Conservation (phyloP, 2,888 invertebrate genomes). For the Apamea epomidion region DNA sequence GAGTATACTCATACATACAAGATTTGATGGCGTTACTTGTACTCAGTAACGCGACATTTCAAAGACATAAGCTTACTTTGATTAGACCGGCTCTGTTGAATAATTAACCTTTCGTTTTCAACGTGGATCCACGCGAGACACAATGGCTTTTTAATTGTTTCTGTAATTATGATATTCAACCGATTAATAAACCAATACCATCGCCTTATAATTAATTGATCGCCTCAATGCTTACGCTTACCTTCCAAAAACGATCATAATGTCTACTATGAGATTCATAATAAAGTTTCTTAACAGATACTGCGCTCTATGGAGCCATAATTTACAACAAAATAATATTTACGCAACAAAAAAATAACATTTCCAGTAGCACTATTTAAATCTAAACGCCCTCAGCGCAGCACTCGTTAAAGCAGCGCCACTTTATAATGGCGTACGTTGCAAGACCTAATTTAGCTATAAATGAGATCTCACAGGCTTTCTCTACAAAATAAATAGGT, state of each 20-base stretch:
- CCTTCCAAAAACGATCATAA: not conserved
- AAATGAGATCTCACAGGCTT: conserved; percentile 61
- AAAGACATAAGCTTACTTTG: not conserved
- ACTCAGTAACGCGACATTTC: not conserved
- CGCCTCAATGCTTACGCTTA: too few species aligned
- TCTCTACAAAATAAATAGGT: conserved; percentile 1
- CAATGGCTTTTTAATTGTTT: too few species aligned
- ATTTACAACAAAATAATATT: conserved; percentile 6
- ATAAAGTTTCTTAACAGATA: not conserved
- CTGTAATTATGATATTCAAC: too few species aligned
- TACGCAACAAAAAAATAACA: conserved; percentile 8
- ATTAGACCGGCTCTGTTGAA: not conserved
- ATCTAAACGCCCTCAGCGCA: conserved; percentile 32
- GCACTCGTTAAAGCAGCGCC: conserved; percentile 55
- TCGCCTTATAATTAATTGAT: not conserved
- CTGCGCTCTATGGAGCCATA: too few species aligned
- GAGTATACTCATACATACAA: not conserved
- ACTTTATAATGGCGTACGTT: conserved; percentile 62
- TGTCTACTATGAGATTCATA: not conserved
- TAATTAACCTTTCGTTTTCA: not conserved
- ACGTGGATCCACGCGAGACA: too few species aligned
- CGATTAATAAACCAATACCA: not conserved
- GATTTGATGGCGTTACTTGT: not conserved
- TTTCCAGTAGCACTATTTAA: conserved; percentile 40
- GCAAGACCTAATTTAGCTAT: conserved; percentile 67